Conservation (phyloP, 2,113 vertebrate genomes). For the Arizona elegans region DNA sequence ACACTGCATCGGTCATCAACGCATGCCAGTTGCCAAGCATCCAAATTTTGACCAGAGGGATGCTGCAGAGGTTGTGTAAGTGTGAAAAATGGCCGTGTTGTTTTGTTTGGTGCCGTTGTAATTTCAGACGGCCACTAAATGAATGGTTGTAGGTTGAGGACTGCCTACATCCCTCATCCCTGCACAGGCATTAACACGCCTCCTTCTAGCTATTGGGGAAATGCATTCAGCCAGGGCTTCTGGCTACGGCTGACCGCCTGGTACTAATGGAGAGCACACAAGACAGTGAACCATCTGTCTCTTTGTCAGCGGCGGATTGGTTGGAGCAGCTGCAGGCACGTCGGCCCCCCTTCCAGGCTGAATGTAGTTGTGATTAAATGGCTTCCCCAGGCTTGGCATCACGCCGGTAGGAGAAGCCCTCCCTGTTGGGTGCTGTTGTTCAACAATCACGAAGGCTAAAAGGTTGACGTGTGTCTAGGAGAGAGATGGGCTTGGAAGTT, state of each 20-base stretch:
- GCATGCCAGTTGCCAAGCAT: background rate
- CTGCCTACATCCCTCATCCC: background rate
- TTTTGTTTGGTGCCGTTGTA: rapidly evolving
- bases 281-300: constrained; percentile 10
- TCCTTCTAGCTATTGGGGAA: background rate
- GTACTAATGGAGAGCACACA: background rate
- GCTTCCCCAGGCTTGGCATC: constrained; percentile 18
- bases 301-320: background rate
- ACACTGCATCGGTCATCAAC: background rate
- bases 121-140: background rate
- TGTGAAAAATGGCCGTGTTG: rapidly evolving
- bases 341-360: background rate
- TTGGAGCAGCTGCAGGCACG: background rate
- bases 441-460: background rate
- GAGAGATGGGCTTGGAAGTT: background rate
- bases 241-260: background rate
- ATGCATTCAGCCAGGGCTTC: background rate
- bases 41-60: background rate
- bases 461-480: background rate
- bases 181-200: background rate
- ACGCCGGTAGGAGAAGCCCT: background rate
- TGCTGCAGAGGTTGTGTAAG: background rate
- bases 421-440: background rate
- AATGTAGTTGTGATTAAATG: background rate
- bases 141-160: background rate